Evolutionary conservation across 2,113 vertebrate genomes (phyloP).

Genomic region (Ptilonorhynchus violaceus): DNA sequence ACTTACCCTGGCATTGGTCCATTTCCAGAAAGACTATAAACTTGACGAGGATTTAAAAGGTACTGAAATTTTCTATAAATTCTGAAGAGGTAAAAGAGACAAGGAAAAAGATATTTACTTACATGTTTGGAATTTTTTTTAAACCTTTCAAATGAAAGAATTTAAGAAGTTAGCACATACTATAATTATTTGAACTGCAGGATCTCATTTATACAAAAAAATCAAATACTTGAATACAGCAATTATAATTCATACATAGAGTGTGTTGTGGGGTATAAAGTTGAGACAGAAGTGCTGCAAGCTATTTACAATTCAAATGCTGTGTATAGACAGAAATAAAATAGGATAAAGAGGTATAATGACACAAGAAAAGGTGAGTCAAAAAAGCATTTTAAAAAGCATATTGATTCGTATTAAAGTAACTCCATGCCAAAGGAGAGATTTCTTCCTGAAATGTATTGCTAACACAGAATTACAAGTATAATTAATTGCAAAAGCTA

Average conservation of each 20-base stretch:
- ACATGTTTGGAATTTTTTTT: neutral
- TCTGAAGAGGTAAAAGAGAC: constrained; percentile 67
- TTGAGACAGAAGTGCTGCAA: neutral
- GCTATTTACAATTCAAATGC: neutral
- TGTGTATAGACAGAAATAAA: neutral
- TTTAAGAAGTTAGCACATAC: neutral
- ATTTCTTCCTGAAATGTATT: neutral
- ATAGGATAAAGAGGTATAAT: neutral
- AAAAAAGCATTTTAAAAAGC: neutral
- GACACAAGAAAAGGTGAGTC: neutral
- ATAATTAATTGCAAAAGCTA: neutral
- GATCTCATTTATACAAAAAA: neutral
- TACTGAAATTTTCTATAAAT: constrained; percentile 96
- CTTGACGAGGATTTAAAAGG: constrained; percentile 92
- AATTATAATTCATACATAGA: neutral
- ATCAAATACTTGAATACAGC: neutral
- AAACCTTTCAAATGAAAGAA: neutral
- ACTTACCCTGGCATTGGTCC: constrained; percentile 93
- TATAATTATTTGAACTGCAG: neutral
- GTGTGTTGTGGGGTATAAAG: neutral
- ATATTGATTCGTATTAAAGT: neutral
- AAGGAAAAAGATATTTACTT: constrained; percentile 2
- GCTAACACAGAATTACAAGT: neutral
- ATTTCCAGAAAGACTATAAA: constrained; percentile 90
- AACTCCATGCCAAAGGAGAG: neutral